Conservation (phyloP, 1,140 invertebrate genomes). For the fruit fly (Drosophila melanogaster) region DNA sequence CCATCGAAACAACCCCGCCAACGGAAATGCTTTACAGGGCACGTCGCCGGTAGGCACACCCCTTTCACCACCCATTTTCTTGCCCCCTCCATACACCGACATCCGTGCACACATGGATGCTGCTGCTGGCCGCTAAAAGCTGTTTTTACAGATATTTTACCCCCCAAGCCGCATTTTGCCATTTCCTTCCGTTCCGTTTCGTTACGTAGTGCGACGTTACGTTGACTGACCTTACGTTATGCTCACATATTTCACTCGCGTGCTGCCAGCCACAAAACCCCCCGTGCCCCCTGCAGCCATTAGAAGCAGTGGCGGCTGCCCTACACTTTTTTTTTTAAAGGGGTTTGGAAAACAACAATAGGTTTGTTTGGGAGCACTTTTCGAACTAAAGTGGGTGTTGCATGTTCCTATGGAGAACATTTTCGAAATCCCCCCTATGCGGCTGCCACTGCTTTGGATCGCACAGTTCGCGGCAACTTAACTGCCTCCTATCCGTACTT, state of each 20-base stretch:
- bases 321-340: neutral
- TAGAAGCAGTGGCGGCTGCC: constrained; percentile 1
- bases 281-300: neutral
- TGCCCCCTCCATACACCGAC: constrained; percentile 22
- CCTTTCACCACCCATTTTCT: neutral
- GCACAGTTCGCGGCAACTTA: constrained; percentile 6
- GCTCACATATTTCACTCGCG: constrained; percentile 68
- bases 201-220: constrained; percentile 57
- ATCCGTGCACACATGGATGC: constrained; percentile 46
- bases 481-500: constrained; percentile 12
- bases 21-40: constrained; percentile 75
- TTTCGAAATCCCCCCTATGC: neutral
- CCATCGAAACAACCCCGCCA: constrained; percentile 4
- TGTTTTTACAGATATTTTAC: constrained; percentile 76
- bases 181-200: constrained; percentile 73
- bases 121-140: constrained; percentile 75
- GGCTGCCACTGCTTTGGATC: too few relatives aligned
- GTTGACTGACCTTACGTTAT: constrained; percentile 66
- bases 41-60: constrained; percentile 63
- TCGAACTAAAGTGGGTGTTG: too few relatives aligned
- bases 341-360: neutral
- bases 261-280: constrained; percentile 20
- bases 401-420: neutral
- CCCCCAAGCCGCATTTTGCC: constrained; percentile 66
- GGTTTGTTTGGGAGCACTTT: too few relatives aligned